phyloP scores from a whole-genome alignment of 2,888 invertebrate genomes.

The Eupeodes luniger region DNA sequence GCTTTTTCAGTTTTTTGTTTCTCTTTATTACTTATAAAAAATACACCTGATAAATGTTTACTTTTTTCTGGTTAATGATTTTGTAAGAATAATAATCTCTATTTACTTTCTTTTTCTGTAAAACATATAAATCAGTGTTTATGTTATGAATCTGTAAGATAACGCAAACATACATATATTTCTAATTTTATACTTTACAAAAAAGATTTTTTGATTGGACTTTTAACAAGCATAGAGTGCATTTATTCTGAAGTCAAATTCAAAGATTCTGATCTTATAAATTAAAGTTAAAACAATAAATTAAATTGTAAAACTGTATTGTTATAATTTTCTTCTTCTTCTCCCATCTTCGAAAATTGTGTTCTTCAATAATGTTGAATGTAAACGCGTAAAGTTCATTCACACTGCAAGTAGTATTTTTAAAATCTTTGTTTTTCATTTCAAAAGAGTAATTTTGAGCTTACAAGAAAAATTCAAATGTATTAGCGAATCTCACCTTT shows the following conservation, averaged over 20 bases:
- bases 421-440: no score
- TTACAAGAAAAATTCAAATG: no score
- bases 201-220: conserved; percentile 34
- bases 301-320: conserved; percentile 22
- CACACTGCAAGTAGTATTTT: no score
- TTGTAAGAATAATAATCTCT: conserved; percentile 5
- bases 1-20: conserved; percentile 22
- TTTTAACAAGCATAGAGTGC: conserved; percentile 42
- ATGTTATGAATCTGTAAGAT: conserved; percentile 59
- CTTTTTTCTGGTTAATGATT: conserved; percentile 23
- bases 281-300: conserved; percentile 41
- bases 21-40: neutral
- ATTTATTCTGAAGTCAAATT: conserved; percentile 62
- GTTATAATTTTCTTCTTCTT: neutral
- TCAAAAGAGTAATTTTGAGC: no score
- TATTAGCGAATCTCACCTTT: no score
- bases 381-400: no score
- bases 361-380: no score
- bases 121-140: conserved; percentile 4
- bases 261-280: neutral
- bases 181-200: conserved; percentile 69
- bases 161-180: conserved; percentile 59
- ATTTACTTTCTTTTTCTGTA: conserved; percentile 36
- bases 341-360: no score
- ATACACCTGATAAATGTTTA: conserved; percentile 23